Conservation (phyloP, 2,113 vertebrate species). For the Alectura lathami region DNA sequence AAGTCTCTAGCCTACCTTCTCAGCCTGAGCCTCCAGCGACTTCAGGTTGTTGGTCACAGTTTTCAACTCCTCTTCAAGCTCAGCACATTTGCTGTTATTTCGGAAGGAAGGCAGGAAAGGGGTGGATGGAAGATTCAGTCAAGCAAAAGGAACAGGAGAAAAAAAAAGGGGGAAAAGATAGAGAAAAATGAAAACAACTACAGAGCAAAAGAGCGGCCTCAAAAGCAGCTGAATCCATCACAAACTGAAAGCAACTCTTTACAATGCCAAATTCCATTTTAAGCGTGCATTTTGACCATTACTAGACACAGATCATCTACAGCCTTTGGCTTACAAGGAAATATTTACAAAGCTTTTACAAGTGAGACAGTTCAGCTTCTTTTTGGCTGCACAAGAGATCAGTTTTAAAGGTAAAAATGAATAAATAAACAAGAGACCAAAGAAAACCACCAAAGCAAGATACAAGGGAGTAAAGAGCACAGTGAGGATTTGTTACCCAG, state of each 20-base stretch:
- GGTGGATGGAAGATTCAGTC: slow-evolving; percentile 65
- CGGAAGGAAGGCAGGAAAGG: slow-evolving; percentile 78
- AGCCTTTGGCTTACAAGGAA: slow-evolving; percentile 21
- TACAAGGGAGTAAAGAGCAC: slow-evolving; percentile 63
- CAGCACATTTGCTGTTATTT: slow-evolving; percentile 99
- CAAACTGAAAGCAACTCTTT: neutral
- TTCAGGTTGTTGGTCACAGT: slow-evolving; percentile 99
- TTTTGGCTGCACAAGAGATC: slow-evolving; percentile 68
- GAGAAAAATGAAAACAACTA: slow-evolving; percentile 79
- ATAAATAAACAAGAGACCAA: slow-evolving; percentile 60
- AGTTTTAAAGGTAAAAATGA: slow-evolving; percentile 69
- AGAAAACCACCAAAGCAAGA: slow-evolving; percentile 76
- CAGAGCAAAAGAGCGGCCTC: slow-evolving; percentile 74
- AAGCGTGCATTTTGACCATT: neutral
- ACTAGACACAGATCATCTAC: neutral
- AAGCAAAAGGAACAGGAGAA: slow-evolving; percentile 74
- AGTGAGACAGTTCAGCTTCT: slow-evolving; percentile 73
- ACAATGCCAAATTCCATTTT: neutral
- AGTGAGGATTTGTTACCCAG: slow-evolving; percentile 56
- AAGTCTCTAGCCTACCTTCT: slow-evolving; percentile 91
- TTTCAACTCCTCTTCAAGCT: slow-evolving; percentile 99
- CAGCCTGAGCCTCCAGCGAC: slow-evolving; percentile 99
- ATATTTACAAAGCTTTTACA: slow-evolving; percentile 5
- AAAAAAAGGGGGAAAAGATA: slow-evolving; percentile 76
- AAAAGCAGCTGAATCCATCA: slow-evolving; percentile 78